Evolutionary conservation across 2,797 vertebrate species (phyloP).

Genomic region (Sarcoramphus papa): DNA sequence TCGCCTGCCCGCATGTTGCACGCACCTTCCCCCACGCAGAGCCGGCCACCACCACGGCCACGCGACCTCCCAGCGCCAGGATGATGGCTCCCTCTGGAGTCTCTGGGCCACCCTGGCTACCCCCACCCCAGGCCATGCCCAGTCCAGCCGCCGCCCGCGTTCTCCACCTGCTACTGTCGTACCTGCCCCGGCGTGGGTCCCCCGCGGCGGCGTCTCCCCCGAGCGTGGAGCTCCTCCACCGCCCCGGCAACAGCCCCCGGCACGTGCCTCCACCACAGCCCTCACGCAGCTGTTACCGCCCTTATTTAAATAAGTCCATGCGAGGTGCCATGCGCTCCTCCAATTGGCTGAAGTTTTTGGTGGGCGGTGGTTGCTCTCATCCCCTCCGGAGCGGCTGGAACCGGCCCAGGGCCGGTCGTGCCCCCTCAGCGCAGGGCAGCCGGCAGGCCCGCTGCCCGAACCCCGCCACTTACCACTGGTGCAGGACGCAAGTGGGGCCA

Average conservation of each 20-base stretch:
- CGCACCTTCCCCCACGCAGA: neutral
- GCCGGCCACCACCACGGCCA: neutral
- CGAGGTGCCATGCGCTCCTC: fast-evolving
- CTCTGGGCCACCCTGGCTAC: too few relatives aligned
- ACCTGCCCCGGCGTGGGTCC: neutral
- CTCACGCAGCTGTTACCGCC: fast-evolving
- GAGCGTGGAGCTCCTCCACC: fast-evolving
- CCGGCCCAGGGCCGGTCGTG: fast-evolving
- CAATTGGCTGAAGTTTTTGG: fast-evolving
- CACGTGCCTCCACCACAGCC: neutral
- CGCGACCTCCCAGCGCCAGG: neutral
- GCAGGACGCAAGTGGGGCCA: too few relatives aligned
- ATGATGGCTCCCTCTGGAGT: fast-evolving
- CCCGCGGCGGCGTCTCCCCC: fast-evolving
- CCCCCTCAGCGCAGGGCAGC: neutral
- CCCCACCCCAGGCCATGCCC: neutral
- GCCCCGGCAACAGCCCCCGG: too few relatives aligned
- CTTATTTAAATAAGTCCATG: fast-evolving
- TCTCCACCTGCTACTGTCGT: neutral
- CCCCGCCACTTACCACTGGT: fast-evolving
- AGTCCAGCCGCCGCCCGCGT: fast-evolving
- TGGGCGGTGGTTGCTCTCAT: fast-evolving
- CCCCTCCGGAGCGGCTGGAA: neutral
- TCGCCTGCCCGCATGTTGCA: neutral
- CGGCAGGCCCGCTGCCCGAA: neutral